A percentile compares a stretch with the other conserved stretches of the same genome.
Conservation (phyloP, 1,140 invertebrate genomes). For the Papilio aristodemus region DNA sequence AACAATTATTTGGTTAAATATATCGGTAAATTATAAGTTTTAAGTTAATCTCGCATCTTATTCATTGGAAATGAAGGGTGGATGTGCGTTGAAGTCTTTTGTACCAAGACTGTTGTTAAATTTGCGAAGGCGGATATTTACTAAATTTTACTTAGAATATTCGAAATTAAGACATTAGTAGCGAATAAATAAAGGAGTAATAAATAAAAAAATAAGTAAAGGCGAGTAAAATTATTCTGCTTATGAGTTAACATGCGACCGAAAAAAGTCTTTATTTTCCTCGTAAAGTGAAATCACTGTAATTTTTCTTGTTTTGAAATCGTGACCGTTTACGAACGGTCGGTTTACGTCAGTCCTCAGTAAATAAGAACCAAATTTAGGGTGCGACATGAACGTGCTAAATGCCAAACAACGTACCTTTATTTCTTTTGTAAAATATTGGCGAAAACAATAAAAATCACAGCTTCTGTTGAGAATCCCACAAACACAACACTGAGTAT, state of each 20-base stretch:
- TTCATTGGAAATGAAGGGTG: neutral
- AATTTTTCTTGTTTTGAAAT: neutral
- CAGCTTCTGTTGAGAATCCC: slow-evolving; percentile 50
- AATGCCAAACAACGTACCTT: slow-evolving; percentile 56
- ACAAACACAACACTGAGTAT: slow-evolving; percentile 66
- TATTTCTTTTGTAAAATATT: slow-evolving; percentile 61
- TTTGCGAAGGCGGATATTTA: no score
- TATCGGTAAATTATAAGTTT: no score
- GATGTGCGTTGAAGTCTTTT: slow-evolving; percentile 30
- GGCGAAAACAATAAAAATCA: slow-evolving; percentile 35
- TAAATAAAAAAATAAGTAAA: neutral
- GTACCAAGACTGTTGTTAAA: slow-evolving; percentile 24
- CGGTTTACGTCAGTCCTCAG: neutral
- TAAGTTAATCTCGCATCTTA: neutral
- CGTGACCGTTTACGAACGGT: neutral
- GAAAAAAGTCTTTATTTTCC: neutral
- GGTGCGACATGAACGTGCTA: slow-evolving; percentile 9
- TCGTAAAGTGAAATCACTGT: neutral
- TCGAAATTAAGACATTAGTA: no score
- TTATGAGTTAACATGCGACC: neutral
- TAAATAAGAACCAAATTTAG: slow-evolving; percentile 15
- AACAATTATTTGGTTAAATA: no score
- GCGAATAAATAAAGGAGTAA: no score
- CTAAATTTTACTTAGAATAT: neutral
- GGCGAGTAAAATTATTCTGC: neutral